phyloP scores from a whole-genome alignment of 2,797 vertebrate genomes.

The Bradypodion ventrale region DNA sequence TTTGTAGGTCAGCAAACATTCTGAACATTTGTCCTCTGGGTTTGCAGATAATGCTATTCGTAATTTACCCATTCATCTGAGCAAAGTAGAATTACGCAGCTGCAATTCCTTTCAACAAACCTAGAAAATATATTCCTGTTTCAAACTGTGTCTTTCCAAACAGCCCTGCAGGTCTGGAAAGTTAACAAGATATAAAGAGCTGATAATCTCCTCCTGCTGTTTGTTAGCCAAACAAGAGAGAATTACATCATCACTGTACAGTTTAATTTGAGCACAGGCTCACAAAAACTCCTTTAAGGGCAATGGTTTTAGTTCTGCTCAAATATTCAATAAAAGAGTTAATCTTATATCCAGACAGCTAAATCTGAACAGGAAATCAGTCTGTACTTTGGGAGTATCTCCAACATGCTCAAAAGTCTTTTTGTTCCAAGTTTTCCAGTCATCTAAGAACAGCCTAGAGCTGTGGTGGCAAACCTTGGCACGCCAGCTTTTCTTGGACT shows the following conservation, averaged over 20 bases:
- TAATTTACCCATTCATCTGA: neutral
- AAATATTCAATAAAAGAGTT: no score
- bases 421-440: no score
- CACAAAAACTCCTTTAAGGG: neutral
- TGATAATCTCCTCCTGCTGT: neutral
- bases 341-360: no score
- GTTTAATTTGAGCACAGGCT: neutral
- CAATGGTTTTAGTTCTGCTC: no score
- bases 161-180: constrained; percentile 1
- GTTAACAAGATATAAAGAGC: constrained; percentile 13
- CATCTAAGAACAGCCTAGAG: no score
- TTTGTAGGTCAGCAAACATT: neutral
- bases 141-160: constrained; percentile 12
- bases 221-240: constrained; percentile 12
- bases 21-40: neutral
- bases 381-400: no score
- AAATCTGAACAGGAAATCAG: no score
- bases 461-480: no score
- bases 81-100: neutral
- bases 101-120: neutral
- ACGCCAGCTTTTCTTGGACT: no score
- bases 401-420: no score
- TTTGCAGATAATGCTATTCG: neutral
- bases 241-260: neutral
- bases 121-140: constrained; percentile 3